Evolutionary conservation across 2,888 invertebrate genomes (phyloP).

Genomic region (Rhyacophila evoluta): DNA sequence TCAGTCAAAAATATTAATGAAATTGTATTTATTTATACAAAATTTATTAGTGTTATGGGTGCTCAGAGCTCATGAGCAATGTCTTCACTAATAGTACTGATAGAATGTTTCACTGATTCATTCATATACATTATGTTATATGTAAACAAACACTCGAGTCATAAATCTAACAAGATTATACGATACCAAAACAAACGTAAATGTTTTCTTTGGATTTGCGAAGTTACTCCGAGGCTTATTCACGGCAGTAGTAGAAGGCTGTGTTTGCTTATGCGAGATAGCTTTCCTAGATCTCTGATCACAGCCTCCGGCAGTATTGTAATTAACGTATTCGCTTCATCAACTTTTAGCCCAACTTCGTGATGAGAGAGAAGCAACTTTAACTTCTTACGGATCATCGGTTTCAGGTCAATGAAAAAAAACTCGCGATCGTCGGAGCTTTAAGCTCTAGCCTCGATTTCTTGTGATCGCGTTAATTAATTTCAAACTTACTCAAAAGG

Average conservation of each 20-base stretch:
- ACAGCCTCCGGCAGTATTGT: slow-evolving; percentile 10
- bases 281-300: slow-evolving; percentile 17
- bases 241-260: neutral
- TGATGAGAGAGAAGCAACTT: slow-evolving; percentile 5
- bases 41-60: too few relatives aligned
- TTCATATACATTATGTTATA: neutral
- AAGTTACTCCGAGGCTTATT: neutral
- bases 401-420: slow-evolving; percentile 11
- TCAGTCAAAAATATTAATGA: too few relatives aligned
- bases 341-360: neutral
- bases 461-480: neutral
- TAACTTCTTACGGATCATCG: slow-evolving; percentile 22
- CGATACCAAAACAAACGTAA: slow-evolving; percentile 16
- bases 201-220: slow-evolving; percentile 6
- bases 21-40: too few relatives aligned
- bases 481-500: neutral
- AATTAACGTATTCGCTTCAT: slow-evolving; percentile 17
- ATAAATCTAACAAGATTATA: slow-evolving; percentile 5
- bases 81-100: neutral
- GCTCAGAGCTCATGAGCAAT: too few relatives aligned
- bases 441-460: neutral
- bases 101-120: neutral
- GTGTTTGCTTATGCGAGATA: slow-evolving; percentile 14
- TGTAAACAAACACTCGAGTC: neutral
- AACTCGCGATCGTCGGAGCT: neutral